These are phyloP conservation scores for Noctua fimbriata DNA, from an alignment of 2,888 invertebrate species.

Conservation along the genomic window DNA sequence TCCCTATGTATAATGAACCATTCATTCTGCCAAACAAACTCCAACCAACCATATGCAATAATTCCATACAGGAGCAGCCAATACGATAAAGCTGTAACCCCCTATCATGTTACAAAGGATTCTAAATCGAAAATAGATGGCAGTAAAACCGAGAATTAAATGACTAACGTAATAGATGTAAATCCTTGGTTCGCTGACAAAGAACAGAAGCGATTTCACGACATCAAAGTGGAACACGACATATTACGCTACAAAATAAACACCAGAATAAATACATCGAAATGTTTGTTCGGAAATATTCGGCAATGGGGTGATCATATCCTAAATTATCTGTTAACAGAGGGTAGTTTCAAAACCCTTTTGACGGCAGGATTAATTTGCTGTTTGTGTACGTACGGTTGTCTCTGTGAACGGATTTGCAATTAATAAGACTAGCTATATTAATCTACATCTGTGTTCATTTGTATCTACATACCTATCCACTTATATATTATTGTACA, in stretches of 20 bases:
- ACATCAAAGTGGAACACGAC: conserved; percentile 91
- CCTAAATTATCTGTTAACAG: conserved; percentile 87
- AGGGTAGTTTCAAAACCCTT: conserved; percentile 87
- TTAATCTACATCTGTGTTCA: conserved; percentile 30
- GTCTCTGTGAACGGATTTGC: conserved; percentile 79
- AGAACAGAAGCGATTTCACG: conserved; percentile 90
- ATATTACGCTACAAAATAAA: conserved; percentile 90
- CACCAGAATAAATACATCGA: conserved; percentile 90
- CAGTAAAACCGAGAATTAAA: conserved; percentile 87
- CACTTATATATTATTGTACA: conserved; percentile 12
- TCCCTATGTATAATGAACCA: conserved; percentile 89
- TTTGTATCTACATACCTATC: conserved; percentile 3
- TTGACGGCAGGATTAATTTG: conserved; percentile 87
- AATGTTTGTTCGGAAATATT: conserved; percentile 89
- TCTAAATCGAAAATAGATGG: conserved; percentile 85
- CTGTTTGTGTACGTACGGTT: conserved; percentile 81
- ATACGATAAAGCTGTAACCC: conserved; percentile 79
- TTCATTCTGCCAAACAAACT: conserved; percentile 90
- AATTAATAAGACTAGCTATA: conserved; percentile 78
- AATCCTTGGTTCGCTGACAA: conserved; percentile 88
- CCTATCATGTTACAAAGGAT: conserved; percentile 85
- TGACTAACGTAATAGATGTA: conserved; percentile 85
- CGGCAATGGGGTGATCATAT: conserved; percentile 88
- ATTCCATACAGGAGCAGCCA: conserved; percentile 81
- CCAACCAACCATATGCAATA: conserved; percentile 90